phyloP scores from a whole-genome alignment of 2,888 invertebrate genomes.

The Hypomecis atomaria region DNA sequence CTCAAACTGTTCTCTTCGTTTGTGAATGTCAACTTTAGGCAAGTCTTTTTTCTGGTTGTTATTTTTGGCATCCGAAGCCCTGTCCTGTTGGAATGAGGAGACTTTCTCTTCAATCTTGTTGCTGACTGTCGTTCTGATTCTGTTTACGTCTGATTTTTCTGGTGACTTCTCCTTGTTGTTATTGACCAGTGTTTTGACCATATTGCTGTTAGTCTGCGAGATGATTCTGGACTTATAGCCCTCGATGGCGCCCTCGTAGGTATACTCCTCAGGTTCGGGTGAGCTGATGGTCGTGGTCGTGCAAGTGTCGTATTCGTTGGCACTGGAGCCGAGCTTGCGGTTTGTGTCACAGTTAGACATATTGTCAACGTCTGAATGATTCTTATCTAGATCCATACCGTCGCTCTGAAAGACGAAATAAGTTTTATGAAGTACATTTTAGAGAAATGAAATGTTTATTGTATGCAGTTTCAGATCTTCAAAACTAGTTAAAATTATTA shows the following conservation, averaged over 20 bases:
- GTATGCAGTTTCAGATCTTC: no score
- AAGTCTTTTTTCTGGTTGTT: constrained; percentile 84
- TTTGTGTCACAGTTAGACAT: constrained; percentile 76
- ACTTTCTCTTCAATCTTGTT: constrained; percentile 87
- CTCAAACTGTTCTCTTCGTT: constrained; percentile 93
- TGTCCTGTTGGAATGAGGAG: constrained; percentile 84
- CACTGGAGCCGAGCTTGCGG: constrained; percentile 80
- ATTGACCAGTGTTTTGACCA: constrained; percentile 75
- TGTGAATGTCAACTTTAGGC: constrained; percentile 92
- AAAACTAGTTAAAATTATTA: no score
- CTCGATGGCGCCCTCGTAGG: constrained; percentile 94
- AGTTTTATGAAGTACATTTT: background rate
- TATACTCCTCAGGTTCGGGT: constrained; percentile 91
- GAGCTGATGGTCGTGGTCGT: constrained; percentile 88
- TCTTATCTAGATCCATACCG: constrained; percentile 83
- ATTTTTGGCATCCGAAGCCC: constrained; percentile 73
- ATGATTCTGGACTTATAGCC: constrained; percentile 92
- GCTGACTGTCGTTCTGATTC: constrained; percentile 77
- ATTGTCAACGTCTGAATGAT: constrained; percentile 82
- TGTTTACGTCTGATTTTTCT: constrained; percentile 73
- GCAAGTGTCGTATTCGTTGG: constrained; percentile 87
- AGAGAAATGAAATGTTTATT: no score
- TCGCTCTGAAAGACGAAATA: constrained; percentile 79
- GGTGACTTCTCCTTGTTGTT: constrained; percentile 78
- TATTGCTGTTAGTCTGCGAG: constrained; percentile 82